Conservation (phyloP, 2,113 vertebrate genomes). For the Cryptoleucopteryx plumbea region DNA sequence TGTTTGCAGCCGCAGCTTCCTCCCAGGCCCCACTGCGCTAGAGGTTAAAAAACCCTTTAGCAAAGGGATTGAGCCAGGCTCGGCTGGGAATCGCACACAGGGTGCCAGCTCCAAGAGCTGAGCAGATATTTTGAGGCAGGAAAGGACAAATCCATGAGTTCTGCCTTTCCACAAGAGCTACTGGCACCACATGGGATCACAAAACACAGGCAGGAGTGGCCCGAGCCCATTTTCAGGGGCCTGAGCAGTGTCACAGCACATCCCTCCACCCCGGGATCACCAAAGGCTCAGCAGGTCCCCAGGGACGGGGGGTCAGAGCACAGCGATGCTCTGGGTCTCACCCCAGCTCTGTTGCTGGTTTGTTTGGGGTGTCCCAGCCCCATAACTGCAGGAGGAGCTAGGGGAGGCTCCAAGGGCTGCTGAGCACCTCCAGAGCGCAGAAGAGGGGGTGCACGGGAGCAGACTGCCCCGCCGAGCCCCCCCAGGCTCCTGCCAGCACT, state of each 20-base stretch:
- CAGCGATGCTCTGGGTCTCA: rapidly evolving
- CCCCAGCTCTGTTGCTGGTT: background rate
- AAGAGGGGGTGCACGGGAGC: background rate
- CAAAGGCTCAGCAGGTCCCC: background rate
- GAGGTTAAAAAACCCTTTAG: background rate
- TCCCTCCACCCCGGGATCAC: background rate
- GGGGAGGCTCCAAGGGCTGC: background rate
- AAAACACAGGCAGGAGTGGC: background rate
- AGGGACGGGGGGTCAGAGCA: background rate
- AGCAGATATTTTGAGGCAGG: background rate
- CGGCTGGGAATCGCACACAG: rapidly evolving
- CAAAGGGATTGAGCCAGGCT: background rate
- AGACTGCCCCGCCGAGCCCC: rapidly evolving
- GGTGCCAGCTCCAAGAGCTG: background rate
- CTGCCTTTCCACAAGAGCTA: background rate
- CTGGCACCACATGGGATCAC: rapidly evolving
- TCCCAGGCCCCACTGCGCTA: background rate
- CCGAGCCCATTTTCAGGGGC: rapidly evolving
- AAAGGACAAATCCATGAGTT: background rate
- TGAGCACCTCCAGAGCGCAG: background rate
- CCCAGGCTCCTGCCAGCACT: rapidly evolving
- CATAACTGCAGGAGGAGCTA: rapidly evolving
- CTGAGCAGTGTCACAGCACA: background rate
- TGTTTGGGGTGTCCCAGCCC: background rate
- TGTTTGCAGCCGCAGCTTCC: background rate